Evolutionary conservation across 2,888 invertebrate genomes (phyloP), one percentile per base, ranked within the genome.

Genomic region (Rambutsinella grinnellia): DNA sequence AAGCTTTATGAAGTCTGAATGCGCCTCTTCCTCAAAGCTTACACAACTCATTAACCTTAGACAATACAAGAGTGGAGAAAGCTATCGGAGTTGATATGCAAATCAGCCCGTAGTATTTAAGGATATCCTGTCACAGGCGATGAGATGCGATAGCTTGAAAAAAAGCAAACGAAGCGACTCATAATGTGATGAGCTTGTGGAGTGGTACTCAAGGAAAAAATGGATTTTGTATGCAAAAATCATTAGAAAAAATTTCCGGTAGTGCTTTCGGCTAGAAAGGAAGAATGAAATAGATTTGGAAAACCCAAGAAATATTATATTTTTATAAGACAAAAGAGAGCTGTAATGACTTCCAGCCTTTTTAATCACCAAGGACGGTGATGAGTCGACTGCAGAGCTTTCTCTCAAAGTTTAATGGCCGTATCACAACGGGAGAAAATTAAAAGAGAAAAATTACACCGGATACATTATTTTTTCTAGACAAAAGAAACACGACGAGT

Each of bases 21-120:
- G 6, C 24, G 13, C 28, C 28, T 65, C 19, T 60, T 74, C 62
- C 67, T 67, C 74, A 66, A 74, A 67, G 74, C 74, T 74, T 74
- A 74, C 67, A 74, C 74, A 74, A 74, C 74, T 74, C 74, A 74
- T 74, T 74, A 74, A 74, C 61, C 61, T 74, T 74, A 74, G 67
- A 74, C 74, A 74, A 74, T 49, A 65, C 65, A 57, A 15, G 6
- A 57, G 57, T 26, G 57, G 28, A 17, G 36, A 15, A 36, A 56
- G 36, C 27, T 49, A 17, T 26, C 46, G 23, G 36, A 66, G 57
- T 67, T 44, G 54, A 17, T 61, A 70, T 70, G 69, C 69, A 70
- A 70, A 70, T 70, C 61, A 70, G 54, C 19, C 24, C 36, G 21
- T 2, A 15, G 53, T 21, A 53, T 53, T 53, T 66, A 66, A 56